Evolutionary conservation across 2,113 vertebrate genomes (phyloP).

Genomic region (Scophthalmus maximus): DNA sequence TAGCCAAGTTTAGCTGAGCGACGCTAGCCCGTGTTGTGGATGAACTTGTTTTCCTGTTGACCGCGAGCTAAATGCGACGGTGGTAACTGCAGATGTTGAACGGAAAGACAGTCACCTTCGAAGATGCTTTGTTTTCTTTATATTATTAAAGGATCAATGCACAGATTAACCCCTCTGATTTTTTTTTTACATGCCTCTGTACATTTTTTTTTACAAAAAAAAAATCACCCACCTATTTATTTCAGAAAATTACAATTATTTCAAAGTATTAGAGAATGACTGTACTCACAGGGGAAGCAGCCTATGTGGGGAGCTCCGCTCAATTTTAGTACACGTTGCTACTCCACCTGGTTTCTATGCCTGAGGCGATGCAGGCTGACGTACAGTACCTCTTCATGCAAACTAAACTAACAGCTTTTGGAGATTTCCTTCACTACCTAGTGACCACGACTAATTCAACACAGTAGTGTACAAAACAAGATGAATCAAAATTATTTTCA

Average conservation of each 20-base stretch:
- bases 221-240: not conserved
- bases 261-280: not conserved
- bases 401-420: not conserved
- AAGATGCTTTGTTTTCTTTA: not conserved
- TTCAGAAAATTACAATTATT: not conserved
- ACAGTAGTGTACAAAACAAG: too few species aligned
- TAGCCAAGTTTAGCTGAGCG: constrained; percentile 46
- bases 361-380: too few species aligned
- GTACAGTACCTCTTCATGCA: not conserved
- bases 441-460: too few species aligned
- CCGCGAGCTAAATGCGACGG: too few species aligned
- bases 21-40: constrained; percentile 37
- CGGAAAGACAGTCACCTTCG: too few species aligned
- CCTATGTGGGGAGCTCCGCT: too few species aligned
- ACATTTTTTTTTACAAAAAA: not conserved
- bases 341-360: not conserved
- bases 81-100: too few species aligned
- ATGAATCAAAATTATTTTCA: too few species aligned
- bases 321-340: not conserved
- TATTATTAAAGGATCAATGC: not conserved
- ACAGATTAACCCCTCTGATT: not conserved
- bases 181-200: not conserved
- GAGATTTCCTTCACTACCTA: not conserved
- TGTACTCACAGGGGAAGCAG: not conserved
- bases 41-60: constrained; percentile 29